These are phyloP conservation scores for Petrocephalus schoutedeni DNA, from an alignment of 2,797 vertebrate species.

Conservation along the genomic window DNA sequence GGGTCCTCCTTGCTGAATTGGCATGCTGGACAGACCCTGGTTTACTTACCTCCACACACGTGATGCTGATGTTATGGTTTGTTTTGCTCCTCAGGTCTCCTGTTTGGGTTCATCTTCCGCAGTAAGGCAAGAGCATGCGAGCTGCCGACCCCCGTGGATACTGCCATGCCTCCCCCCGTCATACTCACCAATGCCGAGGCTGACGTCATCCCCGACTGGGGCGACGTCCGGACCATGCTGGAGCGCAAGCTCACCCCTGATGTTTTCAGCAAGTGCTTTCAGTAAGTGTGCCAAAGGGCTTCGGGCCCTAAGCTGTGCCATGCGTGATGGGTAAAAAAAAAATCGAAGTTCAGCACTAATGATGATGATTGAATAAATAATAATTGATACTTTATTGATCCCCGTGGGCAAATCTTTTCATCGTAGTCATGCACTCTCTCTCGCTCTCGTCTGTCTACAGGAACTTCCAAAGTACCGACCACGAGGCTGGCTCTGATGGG, in stretches of 20 bases:
- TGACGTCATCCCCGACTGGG: background rate
- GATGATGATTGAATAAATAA: background rate
- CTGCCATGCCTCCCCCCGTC: background rate
- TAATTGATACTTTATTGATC: background rate
- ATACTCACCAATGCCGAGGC: background rate
- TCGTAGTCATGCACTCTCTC: background rate
- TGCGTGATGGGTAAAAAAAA: background rate
- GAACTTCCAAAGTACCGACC: background rate
- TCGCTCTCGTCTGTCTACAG: background rate
- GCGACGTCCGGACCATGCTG: background rate
- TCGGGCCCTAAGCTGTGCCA: background rate
- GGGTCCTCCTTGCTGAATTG: conserved; percentile 30
- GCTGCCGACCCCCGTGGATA: background rate
- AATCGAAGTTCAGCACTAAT: background rate
- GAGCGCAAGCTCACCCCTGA: background rate
- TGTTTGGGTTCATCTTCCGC: background rate
- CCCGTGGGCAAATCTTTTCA: background rate
- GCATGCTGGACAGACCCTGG: conserved; percentile 66
- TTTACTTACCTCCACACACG: conserved; percentile 51
- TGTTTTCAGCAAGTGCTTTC: background rate
- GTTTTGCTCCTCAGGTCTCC: background rate
- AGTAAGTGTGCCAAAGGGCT: background rate
- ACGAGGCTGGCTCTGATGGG: background rate
- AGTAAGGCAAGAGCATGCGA: background rate
- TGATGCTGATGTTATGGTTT: background rate